Base-by-base conservation (phyloP, 2,888 invertebrate genomes). In the Eremobia ochroleuca region DNA sequence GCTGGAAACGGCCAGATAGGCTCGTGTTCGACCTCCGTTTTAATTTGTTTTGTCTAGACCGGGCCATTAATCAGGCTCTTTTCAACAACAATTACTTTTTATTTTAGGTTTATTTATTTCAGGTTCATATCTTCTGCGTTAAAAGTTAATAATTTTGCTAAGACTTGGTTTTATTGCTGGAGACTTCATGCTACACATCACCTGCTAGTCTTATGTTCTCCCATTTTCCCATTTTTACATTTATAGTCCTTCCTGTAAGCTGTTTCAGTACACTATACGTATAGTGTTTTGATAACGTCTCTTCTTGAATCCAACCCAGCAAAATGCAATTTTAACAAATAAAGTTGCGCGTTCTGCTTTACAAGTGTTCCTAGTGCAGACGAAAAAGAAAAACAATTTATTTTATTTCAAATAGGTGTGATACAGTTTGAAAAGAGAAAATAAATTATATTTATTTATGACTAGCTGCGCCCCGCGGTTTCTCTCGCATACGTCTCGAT, bases 21-120 rank as follows among this genome's bases (percentile, higher is more conserved):
- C 66, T 70, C 59, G 6, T 58, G 71, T 75, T 76, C 75, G 76
- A 87, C 62, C 85, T 77, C 72, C n/a, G 31, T 66, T 73, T 87
- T 84, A 84, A 85, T 84, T 85, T 75, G 76, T 70, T 84, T 77
- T 64, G 85, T 79, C 87, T 77, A 87, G 76, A 84, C 72, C 37
- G 28, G 43, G n/a, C 43, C n/a, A 87, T 77, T 83, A 73, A 85
- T 87, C 68, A 84, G 69, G 28, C 40, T 79, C 62, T 75, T 83
- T 75, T 74, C 55, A 55, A 37, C 40, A 67, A 55, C 71, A 72
- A 73, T 79, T 76, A 76, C 87, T 76, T 83, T 85, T 77, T 82
- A 73, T 67, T 70, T 61, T 25, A 6, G 34, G 58, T 71, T 71
- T 68, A 65, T 66, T 77, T 77, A 72, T 62, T 75, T 74, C n/a